Evolutionary conservation across 2,797 vertebrate species (phyloP), one percentile per base, ranked within the genome.

Genomic region (Erpetoichthys calabaricus): DNA sequence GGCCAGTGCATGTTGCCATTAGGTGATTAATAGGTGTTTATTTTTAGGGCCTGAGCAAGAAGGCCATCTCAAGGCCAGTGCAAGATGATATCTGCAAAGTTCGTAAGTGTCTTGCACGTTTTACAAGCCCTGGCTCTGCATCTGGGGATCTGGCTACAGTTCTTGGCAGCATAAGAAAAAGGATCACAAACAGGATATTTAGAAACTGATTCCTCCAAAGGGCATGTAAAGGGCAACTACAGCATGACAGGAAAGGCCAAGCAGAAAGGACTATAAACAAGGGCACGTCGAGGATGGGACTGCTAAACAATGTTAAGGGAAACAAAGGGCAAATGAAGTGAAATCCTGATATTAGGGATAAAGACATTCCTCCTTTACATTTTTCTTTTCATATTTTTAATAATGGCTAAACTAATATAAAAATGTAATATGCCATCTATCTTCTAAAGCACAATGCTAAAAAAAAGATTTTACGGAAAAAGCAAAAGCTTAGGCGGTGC

Each of bases 1-100:
- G 72, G 75, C 79, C 78, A 77, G 77, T 63, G 63, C 73, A 63
- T 62, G 68, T 62, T 82, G 78, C 80, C 74, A 67, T 73, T 74
- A 75, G 75, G 73, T 84, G 84, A 85, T 83, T 86, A 86, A 86
- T 64, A 71, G 67, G 60, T 81, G 81, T 86, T 87, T 89, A 89
- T 86, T 89, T 87, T 86, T 82, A 82, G 79, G 74, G 74, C 75
- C 82, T 73, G 68, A 85, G 80, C 78, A 76, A 79, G 76, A 63
- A 73, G 73, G 69, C 70, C 73, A 71, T 75, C 57, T 66, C 69
- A 75, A 80, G 78, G 78, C 67, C 80, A 80, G 56, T 61, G 72
- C 68, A 75, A 81, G 77, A 75, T 70, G 75, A 81, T 83, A 82
- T 67, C 62, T 74, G 74, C 76, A 80, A 76, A 77, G 78, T 77